A percentile compares a stretch with the other conserved stretches of the same genome.
Evolutionary conservation across 1,140 invertebrate species (phyloP).

Genomic region (Drosophila kepulauana): DNA sequence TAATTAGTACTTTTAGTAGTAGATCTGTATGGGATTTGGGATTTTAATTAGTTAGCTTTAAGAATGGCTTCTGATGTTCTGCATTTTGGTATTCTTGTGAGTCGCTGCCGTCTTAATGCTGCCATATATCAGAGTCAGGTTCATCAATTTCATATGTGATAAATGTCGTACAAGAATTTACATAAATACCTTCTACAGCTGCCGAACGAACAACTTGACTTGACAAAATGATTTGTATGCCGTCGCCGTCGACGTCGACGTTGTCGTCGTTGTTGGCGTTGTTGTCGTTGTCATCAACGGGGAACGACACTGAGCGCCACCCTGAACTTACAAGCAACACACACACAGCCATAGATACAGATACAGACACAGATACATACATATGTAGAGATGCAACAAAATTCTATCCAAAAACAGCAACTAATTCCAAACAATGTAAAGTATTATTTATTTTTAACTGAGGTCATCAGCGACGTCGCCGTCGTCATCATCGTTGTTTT

Average conservation of each 20-base stretch:
- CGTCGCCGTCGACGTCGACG: conserved; percentile 18
- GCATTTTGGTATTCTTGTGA: not conserved
- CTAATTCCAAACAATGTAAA: conserved; percentile 82
- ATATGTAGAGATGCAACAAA: conserved; percentile 28
- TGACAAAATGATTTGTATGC: conserved; percentile 77
- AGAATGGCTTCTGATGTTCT: conserved; percentile 19
- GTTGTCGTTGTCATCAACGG: conserved; percentile 31
- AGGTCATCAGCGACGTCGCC: conserved; percentile 65
- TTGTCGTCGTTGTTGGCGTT: conserved; percentile 18
- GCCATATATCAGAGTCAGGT: conserved; percentile 49
- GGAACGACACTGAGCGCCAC: conserved; percentile 68
- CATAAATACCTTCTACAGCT: conserved; percentile 68
- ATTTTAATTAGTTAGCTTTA: conserved; percentile 9
- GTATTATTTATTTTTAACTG: conserved; percentile 83
- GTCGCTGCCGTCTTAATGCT: not conserved
- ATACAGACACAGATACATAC: conserved; percentile 11
- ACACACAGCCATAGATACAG: conserved; percentile 28
- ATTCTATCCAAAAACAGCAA: conserved; percentile 70
- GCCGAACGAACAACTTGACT: conserved; percentile 47
- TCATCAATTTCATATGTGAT: conserved; percentile 76
- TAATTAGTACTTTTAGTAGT: not conserved
- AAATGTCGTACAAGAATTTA: conserved; percentile 79
- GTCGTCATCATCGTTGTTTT: conserved; percentile 37
- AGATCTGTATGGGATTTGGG: conserved; percentile 11
- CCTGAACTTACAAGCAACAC: conserved; percentile 66